Base-by-base conservation (phyloP, 2,888 invertebrate genomes). In the Pyrochroa serraticornis region DNA sequence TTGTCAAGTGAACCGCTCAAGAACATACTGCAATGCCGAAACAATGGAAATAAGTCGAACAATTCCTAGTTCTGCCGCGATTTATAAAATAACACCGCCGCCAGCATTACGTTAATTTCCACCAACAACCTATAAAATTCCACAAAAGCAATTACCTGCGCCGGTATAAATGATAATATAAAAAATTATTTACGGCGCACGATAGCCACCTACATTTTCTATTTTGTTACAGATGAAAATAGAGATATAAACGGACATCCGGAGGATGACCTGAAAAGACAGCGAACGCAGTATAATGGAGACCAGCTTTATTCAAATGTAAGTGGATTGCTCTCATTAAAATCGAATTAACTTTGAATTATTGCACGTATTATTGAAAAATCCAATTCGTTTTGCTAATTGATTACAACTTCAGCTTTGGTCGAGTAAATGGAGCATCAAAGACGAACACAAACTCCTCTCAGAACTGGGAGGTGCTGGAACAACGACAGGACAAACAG, bases 231-330 rank as follows among this genome's bases (percentile, higher is more conserved):
- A 91, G 92, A 93, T 80, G 93, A 94, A 78, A 93, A 93, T 79
- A 87, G 93, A 72, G 93, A 93, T 80, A 86, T 92, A 77, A 92
- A 90, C 79, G 92, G 92, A 75, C 91, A 92, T 82, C 86, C 89
- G 31, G 93, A 94, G 72, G 93, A 94, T 71, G 94, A 94, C 72
- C 84, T 91, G 49, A 94, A 94, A 78, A 85, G 93, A 78, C 93
- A 94, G 77, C 87, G 93, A 80, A 87, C 88, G 77, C 91, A 92
- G 71, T 94, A 93, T 79, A 93, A 91, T 73, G 92, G 93, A 45
- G 94, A 94, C 78, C 93, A 93, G 79, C 86, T 94, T 71, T 94
- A 93, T 80, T 89, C 92, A 50, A 93, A 92, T 79, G 93, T 92
- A 83, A 88, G 91, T 87, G 60, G 55, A 54, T 48, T 59, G 54